Percentiles rank a stretch among this genome's conserved stretches.
phyloP scores from a whole-genome alignment of 2,888 invertebrate species.

The Neoascia interrupta region DNA sequence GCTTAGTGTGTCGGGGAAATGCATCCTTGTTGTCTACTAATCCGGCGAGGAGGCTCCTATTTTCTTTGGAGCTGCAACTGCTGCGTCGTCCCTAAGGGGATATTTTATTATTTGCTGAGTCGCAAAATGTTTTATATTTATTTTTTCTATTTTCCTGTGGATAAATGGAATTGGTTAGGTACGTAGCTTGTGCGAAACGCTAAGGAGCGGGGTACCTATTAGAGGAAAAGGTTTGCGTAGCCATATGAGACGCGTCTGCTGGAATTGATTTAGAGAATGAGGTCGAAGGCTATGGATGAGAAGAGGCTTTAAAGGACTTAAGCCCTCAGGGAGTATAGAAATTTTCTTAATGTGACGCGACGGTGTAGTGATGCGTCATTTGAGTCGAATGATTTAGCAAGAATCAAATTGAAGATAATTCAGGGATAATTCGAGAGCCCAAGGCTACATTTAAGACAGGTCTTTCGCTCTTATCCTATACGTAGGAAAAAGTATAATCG shows the following conservation, averaged over 20 bases:
- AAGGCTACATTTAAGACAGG: too few relatives aligned
- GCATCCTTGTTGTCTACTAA: conserved; percentile 50
- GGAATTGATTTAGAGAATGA: conserved; percentile 40
- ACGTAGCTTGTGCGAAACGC: conserved; percentile 20
- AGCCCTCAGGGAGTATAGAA: too few relatives aligned
- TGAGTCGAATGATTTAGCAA: too few relatives aligned
- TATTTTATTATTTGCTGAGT: conserved; percentile 55
- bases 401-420: too few relatives aligned
- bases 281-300: conserved; percentile 24
- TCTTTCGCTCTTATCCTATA: too few relatives aligned
- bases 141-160: too few relatives aligned
- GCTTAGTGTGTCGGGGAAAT: conserved; percentile 38
- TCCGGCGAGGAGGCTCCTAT: conserved; percentile 30
- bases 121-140: too few relatives aligned
- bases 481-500: too few relatives aligned
- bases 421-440: too few relatives aligned
- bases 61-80: conserved; percentile 25
- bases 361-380: too few relatives aligned
- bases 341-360: too few relatives aligned
- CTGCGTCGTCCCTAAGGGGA: conserved; percentile 3
- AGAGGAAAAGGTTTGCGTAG: background rate
- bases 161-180: conserved; percentile 35
- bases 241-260: conserved; percentile 7
- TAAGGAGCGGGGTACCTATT: background rate
- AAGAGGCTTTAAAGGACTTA: background rate